phyloP scores from a whole-genome alignment of 2,888 invertebrate genomes.

The Mesodorylaimus sp. region DNA sequence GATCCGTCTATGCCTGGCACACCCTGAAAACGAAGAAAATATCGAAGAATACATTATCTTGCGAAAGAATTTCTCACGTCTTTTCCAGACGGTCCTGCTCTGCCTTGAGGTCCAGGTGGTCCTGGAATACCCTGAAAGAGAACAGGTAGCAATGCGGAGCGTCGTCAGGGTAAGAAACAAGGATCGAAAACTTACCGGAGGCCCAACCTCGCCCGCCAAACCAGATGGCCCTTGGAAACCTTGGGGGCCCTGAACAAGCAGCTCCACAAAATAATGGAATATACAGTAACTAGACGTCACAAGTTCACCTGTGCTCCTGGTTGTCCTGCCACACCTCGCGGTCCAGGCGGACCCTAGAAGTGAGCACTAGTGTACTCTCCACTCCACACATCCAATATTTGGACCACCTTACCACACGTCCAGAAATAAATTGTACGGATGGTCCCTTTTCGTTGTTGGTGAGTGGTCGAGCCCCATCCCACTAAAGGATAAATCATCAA shows the following conservation, averaged over 20 bases:
- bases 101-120: background rate
- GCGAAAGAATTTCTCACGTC: background rate
- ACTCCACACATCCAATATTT: background rate
- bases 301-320: background rate
- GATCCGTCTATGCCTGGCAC: constrained; percentile 41
- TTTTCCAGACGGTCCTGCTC: background rate
- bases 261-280: background rate
- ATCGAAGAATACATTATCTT: background rate
- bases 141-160: background rate
- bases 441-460: background rate
- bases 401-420: background rate
- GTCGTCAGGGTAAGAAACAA: background rate
- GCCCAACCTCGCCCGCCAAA: background rate
- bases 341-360: constrained; percentile 2
- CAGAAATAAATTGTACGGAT: background rate
- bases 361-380: background rate
- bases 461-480: background rate
- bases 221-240: background rate
- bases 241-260: background rate
- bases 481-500: constrained; percentile 1
- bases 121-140: constrained; percentile 1
- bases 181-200: background rate
- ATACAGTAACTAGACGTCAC: background rate
- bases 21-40: constrained; percentile 1
- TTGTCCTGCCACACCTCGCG: background rate